Base-by-base conservation (phyloP, 2,888 invertebrate species). In the Parapristionchus giblindavisi region DNA sequence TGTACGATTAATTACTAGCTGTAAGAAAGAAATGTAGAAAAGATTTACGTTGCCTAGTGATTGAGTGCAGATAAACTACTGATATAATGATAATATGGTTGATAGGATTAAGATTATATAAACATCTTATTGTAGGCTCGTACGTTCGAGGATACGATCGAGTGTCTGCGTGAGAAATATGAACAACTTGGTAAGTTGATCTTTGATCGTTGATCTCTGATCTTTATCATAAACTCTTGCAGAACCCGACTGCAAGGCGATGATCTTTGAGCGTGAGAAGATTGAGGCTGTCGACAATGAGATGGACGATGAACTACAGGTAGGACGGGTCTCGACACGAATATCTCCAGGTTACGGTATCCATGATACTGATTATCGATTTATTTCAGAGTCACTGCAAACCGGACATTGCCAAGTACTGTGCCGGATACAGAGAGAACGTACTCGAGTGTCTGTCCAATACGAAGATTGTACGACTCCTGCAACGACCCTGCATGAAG, bases 331-430 rank as follows among this genome's bases (percentile, higher is more conserved):
- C 3, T 48, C 3, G 43, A 48, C 32, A n/a, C 32, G 14, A 17
- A 3, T 17, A 60, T 21, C 27, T 27, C 2, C 11, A 38, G 4
- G 8, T n/a, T 27, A 3, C 8, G 36, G 38, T 14, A 21, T n/a
- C 21, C n/a, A 32, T 61, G n/a, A 21, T 61, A 24, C 2, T n/a
- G 34, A 32, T 11, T 58, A 32, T 2, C 27, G 58, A 11, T 21
- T 29, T 14, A 27, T 76, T 84, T 52, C 63, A 82, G 82, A 92
- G 92, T 75, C 91, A 94, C 76, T 98, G 98, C 89, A 89, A 90
- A 80, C 82, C 86, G 36, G 92, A 92, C 89, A 84, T 88, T 60
- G 75, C 71, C n/a, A 83, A 81, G 74, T 84, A 80, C 78, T 88
- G 88, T 77, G 78, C 80, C 36, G 79, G 77, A 27, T 80, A 84